Evolutionary conservation across 2,797 vertebrate species (phyloP).

Genomic region (Astyanax mexicanus): DNA sequence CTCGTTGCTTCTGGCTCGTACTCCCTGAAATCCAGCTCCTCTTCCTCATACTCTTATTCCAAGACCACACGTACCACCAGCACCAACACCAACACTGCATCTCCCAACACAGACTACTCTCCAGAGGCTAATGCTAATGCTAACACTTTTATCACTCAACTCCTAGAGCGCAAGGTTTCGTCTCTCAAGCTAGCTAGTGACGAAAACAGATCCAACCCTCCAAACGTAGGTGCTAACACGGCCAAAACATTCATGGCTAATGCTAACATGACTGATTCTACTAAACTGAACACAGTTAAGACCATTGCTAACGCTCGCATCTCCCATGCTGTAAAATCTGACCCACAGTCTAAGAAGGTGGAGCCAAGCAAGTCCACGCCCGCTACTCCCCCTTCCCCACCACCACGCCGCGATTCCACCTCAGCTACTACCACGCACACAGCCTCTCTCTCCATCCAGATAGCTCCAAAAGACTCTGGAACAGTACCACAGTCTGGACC

Average conservation of each 20-base stretch:
- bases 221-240: slow-evolving; percentile 49
- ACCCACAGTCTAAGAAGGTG: slow-evolving; percentile 52
- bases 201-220: slow-evolving; percentile 54
- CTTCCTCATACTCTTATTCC: slow-evolving; percentile 80
- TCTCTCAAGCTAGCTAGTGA: slow-evolving; percentile 85
- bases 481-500: slow-evolving; percentile 48
- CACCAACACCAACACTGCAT: slow-evolving; percentile 75
- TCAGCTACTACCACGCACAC: slow-evolving; percentile 76
- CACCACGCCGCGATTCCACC: slow-evolving; percentile 55
- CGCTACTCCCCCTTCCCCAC: slow-evolving; percentile 52
- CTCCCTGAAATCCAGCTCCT: slow-evolving; percentile 81
- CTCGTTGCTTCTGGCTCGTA: slow-evolving; percentile 72
- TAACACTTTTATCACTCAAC: slow-evolving; percentile 71
- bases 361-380: slow-evolving; percentile 42
- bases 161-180: slow-evolving; percentile 85
- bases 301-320: slow-evolving; percentile 5
- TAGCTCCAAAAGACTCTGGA: slow-evolving; percentile 76
- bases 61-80: slow-evolving; percentile 75
- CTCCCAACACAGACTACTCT: slow-evolving; percentile 64
- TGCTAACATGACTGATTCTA: background rate
- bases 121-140: slow-evolving; percentile 46
- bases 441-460: slow-evolving; percentile 83
- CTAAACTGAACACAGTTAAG: background rate
- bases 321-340: slow-evolving; percentile 40
- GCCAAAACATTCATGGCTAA: background rate